Evolutionary conservation across 2,113 vertebrate genomes (phyloP).

Genomic region (Hydrolagus affinis): DNA sequence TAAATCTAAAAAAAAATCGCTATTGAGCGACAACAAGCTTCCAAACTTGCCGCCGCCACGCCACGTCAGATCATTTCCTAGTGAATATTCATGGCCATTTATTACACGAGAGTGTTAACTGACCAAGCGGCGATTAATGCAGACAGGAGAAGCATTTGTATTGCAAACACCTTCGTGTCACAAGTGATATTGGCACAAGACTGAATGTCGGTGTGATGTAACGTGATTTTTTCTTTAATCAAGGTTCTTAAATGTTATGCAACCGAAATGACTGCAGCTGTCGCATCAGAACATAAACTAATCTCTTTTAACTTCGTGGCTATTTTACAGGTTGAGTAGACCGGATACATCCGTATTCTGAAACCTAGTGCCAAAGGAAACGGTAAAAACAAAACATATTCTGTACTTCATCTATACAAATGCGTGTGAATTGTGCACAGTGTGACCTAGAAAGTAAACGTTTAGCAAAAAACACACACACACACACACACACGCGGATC

Average conservation of each 20-base stretch:
- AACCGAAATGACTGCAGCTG: no score
- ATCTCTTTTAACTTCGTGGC: slow-evolving; percentile 26
- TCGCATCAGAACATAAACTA: slow-evolving; percentile 5
- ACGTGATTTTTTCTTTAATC: not conserved
- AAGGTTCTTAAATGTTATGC: not conserved
- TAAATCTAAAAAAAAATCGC: not conserved
- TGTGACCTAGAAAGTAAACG: not conserved
- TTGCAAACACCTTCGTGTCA: slow-evolving; percentile 24
- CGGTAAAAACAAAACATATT: slow-evolving; percentile 27
- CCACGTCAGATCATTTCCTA: not conserved
- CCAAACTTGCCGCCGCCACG: not conserved
- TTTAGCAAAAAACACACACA: not conserved
- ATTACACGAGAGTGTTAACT: slow-evolving; percentile 23
- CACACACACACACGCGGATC: no score
- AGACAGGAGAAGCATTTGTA: slow-evolving; percentile 8
- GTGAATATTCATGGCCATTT: slow-evolving; percentile 28
- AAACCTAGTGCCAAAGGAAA: slow-evolving; percentile 27
- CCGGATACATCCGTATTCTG: slow-evolving; percentile 27
- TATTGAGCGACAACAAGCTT: not conserved
- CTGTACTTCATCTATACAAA: slow-evolving; percentile 7
- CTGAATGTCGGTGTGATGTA: not conserved
- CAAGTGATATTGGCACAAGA: not conserved
- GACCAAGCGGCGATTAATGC: not conserved
- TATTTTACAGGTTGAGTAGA: slow-evolving; percentile 29
- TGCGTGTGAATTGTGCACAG: slow-evolving; percentile 8